These are phyloP conservation scores for Enoplolaimus lenunculus DNA, from an alignment of 2,888 invertebrate species.

Conservation along the genomic window DNA sequence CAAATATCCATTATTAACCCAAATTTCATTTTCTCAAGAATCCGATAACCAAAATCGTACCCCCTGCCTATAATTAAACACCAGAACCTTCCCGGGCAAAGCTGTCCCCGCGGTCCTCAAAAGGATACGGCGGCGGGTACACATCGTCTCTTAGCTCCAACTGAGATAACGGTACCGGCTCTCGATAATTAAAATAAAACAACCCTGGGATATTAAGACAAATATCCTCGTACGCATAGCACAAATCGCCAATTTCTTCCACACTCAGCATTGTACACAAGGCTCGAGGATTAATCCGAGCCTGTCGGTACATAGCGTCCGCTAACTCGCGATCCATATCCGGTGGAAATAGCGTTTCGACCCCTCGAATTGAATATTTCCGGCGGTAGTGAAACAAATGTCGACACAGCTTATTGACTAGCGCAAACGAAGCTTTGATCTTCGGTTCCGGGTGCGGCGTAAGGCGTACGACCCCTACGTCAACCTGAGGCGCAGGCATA, in stretches of 20 bases:
- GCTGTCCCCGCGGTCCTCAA: too few relatives aligned
- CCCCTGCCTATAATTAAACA: too few relatives aligned
- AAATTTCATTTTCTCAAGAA: too few relatives aligned
- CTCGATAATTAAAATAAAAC: slow-evolving; percentile 33
- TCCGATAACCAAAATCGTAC: too few relatives aligned
- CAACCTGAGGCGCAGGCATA: slow-evolving; percentile 84
- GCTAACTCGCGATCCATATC: slow-evolving; percentile 32
- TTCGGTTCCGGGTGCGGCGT: slow-evolving; percentile 62
- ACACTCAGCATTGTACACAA: slow-evolving; percentile 29
- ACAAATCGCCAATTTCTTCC: slow-evolving; percentile 35
- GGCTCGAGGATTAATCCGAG: slow-evolving; percentile 27
- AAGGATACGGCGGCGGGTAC: background rate
- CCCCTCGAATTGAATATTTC: slow-evolving; percentile 51
- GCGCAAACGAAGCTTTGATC: slow-evolving; percentile 59
- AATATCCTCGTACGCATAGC: slow-evolving; percentile 32
- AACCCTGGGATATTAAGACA: slow-evolving; percentile 32
- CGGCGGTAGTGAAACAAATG: slow-evolving; percentile 74
- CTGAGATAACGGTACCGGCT: slow-evolving; percentile 20
- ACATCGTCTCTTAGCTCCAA: background rate
- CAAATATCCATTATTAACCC: too few relatives aligned
- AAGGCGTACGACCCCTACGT: slow-evolving; percentile 83
- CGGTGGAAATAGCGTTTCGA: slow-evolving; percentile 35
- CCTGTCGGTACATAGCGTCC: slow-evolving; percentile 26
- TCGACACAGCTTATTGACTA: slow-evolving; percentile 74
- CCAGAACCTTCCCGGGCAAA: too few relatives aligned